A percentile compares a stretch with the other conserved stretches of the same genome.
phyloP scores from a whole-genome alignment of 2,113 vertebrate genomes.

The Psammodynastes pulverulentus region DNA sequence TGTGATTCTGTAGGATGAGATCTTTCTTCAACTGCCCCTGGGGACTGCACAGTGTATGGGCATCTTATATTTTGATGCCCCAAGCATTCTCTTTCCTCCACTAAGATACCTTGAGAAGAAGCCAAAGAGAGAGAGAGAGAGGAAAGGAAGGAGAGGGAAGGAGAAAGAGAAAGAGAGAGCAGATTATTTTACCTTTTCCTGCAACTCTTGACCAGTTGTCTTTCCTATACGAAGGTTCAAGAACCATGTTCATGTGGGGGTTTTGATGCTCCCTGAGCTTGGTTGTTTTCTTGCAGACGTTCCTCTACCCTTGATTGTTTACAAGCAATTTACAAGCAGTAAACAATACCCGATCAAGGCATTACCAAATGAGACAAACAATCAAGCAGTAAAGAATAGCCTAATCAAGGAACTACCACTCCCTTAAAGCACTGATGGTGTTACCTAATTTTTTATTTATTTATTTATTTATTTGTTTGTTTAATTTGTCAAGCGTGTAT shows the following conservation, averaged over 20 bases:
- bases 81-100: not conserved
- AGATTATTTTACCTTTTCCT: not conserved
- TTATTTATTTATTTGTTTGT: too few relatives aligned
- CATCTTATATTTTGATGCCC: not conserved
- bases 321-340: not conserved
- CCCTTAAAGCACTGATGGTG: too few relatives aligned
- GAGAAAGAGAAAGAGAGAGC: too few relatives aligned
- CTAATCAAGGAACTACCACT: too few relatives aligned
- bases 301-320: not conserved
- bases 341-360: not conserved
- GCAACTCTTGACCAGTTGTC: not conserved
- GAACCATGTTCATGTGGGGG: not conserved
- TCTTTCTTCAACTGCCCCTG: not conserved
- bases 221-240: not conserved
- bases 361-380: too few relatives aligned
- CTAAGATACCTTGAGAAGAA: not conserved
- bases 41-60: too few relatives aligned
- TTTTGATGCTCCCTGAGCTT: not conserved
- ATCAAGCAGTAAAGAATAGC: too few relatives aligned
- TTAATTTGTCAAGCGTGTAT: too few relatives aligned
- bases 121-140: too few relatives aligned
- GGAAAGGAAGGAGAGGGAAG: not conserved
- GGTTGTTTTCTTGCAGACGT: not conserved
- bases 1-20: not conserved
- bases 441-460: too few relatives aligned